Conservation (phyloP, 2,888 invertebrate species). For the Sesia bembeciformis region DNA sequence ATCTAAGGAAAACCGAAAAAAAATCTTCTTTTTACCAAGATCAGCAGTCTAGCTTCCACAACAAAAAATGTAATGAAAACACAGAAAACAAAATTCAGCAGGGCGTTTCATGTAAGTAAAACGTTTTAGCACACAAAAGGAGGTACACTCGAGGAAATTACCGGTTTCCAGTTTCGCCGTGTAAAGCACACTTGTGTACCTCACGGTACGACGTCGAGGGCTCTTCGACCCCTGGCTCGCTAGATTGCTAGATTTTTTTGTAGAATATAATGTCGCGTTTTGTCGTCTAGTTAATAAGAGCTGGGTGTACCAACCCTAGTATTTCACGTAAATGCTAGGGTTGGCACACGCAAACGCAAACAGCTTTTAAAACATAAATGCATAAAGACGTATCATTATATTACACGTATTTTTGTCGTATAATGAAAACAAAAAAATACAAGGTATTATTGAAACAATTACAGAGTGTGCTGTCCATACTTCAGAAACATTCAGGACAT, state of each 20-base stretch:
- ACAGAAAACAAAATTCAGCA: neutral
- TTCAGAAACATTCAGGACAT: too few species aligned
- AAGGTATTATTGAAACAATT: too few species aligned
- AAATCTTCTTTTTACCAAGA: too few species aligned
- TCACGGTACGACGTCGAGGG: slow-evolving; percentile 8
- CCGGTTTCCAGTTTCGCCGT: slow-evolving; percentile 20
- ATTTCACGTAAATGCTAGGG: neutral
- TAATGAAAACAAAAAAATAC: too few species aligned
- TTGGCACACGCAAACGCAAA: too few species aligned
- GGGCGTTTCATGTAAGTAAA: slow-evolving; percentile 12
- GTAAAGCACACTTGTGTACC: slow-evolving; percentile 14
- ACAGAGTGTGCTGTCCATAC: too few species aligned
- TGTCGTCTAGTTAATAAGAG: neutral
- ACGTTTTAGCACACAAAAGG: slow-evolving; percentile 14
- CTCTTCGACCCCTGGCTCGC: slow-evolving; percentile 8
- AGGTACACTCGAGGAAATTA: slow-evolving; percentile 23
- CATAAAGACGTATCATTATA: too few species aligned
- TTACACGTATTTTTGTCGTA: too few species aligned
- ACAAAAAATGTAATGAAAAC: neutral
- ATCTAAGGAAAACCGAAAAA: too few species aligned
- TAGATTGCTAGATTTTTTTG: slow-evolving; percentile 1
- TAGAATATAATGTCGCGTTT: slow-evolving; percentile 2
- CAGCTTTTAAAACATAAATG: too few species aligned
- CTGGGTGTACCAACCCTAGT: neutral
- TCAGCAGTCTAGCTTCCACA: too few species aligned